Evolutionary conservation across 30 jellyfish, hydroid and myxozoan genomes (phyloP), one percentile per base, ranked within the genome.

Genomic region (Catostylus mosaicus): DNA sequence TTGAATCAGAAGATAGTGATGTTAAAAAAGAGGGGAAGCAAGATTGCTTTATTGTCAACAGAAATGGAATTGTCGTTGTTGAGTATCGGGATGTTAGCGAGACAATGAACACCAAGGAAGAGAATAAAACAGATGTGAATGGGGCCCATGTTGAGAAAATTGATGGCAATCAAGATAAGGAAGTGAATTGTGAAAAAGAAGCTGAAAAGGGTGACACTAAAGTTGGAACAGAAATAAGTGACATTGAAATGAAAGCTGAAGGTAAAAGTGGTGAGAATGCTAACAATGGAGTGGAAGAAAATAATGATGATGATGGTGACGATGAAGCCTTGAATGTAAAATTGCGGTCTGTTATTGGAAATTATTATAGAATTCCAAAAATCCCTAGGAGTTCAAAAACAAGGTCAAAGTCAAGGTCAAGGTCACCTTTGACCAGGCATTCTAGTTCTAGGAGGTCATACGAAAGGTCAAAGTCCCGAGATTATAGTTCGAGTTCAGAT

Each of bases 31-130:
- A 20, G 30, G 40, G 3, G 19, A 50, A 69, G 22, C 1, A 30
- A 10, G 82, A 70, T 24, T 82, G 72, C 50, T 4, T 51, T n/a
- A 82, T 82, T 26, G 79, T 74, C 46, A 82, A 67, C 66, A 51
- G 63, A 23, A 72, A 82, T 69, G 85, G 86, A 16, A 64, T 82
- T 52, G 75, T 82, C 69, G 92, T 82, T 24, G 91, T 80, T 31
- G 91, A 80, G 37, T 45, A 59, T 52, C 2, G 34, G 0, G 57
- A 56, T 75, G 62, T 1, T 19, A 3, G 38, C 19, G 43, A 7
- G 40, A 37, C 10, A 18, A 27, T 18, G 10, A 37, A 59, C 10
- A 6, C 36, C 71, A 23, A 27, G 19, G 38, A 35, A 4, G 26
- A 51, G 23, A 14, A 11, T 26, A 45, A 40, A 26, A 24, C 12